Base-by-base conservation (phyloP, 2,888 invertebrate species). In the Thereva unica region DNA sequence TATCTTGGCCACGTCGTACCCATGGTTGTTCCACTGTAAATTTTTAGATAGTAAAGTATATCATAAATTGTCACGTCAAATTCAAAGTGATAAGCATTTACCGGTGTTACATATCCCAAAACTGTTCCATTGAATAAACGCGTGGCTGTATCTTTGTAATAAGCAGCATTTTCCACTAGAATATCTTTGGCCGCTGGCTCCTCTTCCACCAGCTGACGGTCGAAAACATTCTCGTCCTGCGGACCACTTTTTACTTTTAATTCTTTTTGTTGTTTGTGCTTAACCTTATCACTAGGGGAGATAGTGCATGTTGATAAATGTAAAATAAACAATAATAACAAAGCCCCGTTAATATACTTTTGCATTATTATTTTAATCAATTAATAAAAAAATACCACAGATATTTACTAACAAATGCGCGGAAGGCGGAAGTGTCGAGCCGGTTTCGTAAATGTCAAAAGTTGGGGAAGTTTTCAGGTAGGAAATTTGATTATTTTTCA, bases 1-100 rank as follows among this genome's bases (percentile, higher is more conserved):
- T 65, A 84, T 86, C 81, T 95, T 95, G 0, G 96, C 93, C 56
- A 96, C 86, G 80, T 95, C 92, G 80, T 96, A 95, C 0, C 97
- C 97, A 82, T 92, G 93, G 71, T 85, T 89, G 77, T 97, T 97
- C 97, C 97, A 97, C 95, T 97, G 77, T 70, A 83, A 84, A 47
- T 3, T 45, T 45, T n/a, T n/a, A n/a, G n/a, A n/a, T n/a, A 9
- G 2, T 9, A 1, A 45, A 2, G 9, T 45, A n/a, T 4, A n/a
- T 4, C 10, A n/a, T n/a, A 7, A 44, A 6, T 1, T 35, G 9
- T 45, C 4, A 44, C 35, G 12, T n/a, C 1, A 41, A 8, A n/a
- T 35, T 45, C n/a, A 45, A 23, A 38, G n/a, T 7, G n/a, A 3
- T 67, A 23, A 23, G 23, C 23, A 82, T 84, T 81, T 82, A 92